Base-by-base conservation (phyloP, 2,113 vertebrate genomes). In the Ascaphus truei region DNA sequence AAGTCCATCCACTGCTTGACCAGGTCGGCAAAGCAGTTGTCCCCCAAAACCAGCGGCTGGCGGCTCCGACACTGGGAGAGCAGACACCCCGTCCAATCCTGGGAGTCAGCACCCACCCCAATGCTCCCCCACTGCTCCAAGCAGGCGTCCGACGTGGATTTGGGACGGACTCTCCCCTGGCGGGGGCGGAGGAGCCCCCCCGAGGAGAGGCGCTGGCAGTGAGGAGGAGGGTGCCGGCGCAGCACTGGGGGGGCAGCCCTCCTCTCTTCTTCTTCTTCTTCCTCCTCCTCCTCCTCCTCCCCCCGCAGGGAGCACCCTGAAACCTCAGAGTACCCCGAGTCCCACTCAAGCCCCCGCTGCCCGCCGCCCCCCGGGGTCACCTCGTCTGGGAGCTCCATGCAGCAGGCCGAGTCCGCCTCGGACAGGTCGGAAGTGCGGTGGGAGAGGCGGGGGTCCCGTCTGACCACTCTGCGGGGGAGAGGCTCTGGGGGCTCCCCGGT, bases 1-100 rank as follows among this genome's bases (percentile, higher is more conserved):
- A 98, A 83, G 80, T 98, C 96, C 97, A 99, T 98, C 97, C 97
- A 99, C 76, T 99, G 98, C 82, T 98, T 93, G 53, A 99, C 95
- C 26, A 99, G 83, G 76, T 99, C 97, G 0, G 97, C 97, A 50
- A 99, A 99, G 76, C 96, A 96, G 81, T 99, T 99, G 86, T 99
- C 97, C 0, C 97, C 96, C 27, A 99, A 78, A 64, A 98, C 94
- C 39, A 98, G 73, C 0, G 97, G 97, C 55, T 97, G 96, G 33
- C 97, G 85, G 78, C 95, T 99, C 18, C 97, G 91, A 62, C 96
- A 93, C 75, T 94, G 89, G 8, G 93, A 97, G 71, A 99, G 85
- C 74, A 99, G 80, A 0, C 90, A 89, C 5, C 94, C 91, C 0
- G 96, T 98, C 97, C 97, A 99, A 86, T 96, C 93, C 73, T 83